Evolutionary conservation across 1,140 invertebrate genomes (phyloP), one percentile per base, ranked within the genome.

Genomic region (Asobara japonica): DNA sequence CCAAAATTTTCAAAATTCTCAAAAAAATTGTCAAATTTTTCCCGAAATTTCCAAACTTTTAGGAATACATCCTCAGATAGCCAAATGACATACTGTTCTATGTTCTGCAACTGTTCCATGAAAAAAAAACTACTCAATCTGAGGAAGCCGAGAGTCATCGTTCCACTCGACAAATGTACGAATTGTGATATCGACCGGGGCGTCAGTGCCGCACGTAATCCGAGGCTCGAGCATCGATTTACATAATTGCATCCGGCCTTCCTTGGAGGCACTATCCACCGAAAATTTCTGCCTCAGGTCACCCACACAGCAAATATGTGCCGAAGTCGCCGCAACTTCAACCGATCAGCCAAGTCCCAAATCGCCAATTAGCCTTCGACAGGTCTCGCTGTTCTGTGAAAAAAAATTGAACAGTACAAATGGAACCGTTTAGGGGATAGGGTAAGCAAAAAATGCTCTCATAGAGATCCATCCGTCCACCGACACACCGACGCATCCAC

Each of bases 201-300:
- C 11, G 51, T 22, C 51, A 56, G 18, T 22, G 51, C 18, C 22
- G 25, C 51, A 25, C 7, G 18, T 18, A 56, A 5, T 22, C 41
- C 51, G 4, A 25, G 7, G 20, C 22, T 11, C 51, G 11, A 10
- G 18, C 22, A 3, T 22, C 51, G 25, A 56, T 56, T 56, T 56
- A 56, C 51, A 56, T 56, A 56, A 56, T 56, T 56, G 51, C 51
- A 56, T 27, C 22, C n/a, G 51, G 25, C 51, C 18, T 56, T 56
- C n/a, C 51, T n/a, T 25, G 51, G 18, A 56, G 25, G 18, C 51
- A 56, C 51, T 27, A 56, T 56, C 22, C 45, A 51, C 1, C 51
- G 51, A 56, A 56, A 22, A 56, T 22, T 56, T 56, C 8, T 22
- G 51, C 25, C 7, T 22, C 7, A 13, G 51, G 51, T 25, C 25